Conservation (phyloP, 2,797 vertebrate genomes). For the Microctenopoma lineatum region DNA sequence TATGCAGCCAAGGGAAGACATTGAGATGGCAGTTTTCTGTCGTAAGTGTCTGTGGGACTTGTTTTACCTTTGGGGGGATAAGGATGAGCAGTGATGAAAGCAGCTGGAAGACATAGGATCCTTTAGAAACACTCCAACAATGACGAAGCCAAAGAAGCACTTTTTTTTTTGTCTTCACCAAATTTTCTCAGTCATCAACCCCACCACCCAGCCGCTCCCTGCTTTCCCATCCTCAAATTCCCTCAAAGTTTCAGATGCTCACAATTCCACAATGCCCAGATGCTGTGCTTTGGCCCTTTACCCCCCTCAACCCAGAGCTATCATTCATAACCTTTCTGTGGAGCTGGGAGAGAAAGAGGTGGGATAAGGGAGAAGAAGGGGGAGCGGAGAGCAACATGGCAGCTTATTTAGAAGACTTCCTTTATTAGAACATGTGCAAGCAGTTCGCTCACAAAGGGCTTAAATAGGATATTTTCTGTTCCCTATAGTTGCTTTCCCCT, state of each 20-base stretch:
- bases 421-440: conserved; percentile 96
- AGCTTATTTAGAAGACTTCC: conserved; percentile 91
- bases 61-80: conserved; percentile 49
- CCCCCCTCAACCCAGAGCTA: conserved; percentile 81
- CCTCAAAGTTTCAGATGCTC: conserved; percentile 82
- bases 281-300: conserved; percentile 84
- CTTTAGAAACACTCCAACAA: conserved; percentile 75
- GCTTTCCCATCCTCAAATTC: conserved; percentile 81
- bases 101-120: conserved; percentile 59
- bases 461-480: conserved; percentile 99
- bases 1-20: neutral
- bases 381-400: conserved; percentile 85
- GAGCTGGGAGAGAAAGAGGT: conserved; percentile 80
- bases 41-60: conserved; percentile 2
- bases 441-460: conserved; percentile 94
- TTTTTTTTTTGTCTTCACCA: conserved; percentile 69
- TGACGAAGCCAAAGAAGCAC: conserved; percentile 71
- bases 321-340: conserved; percentile 87
- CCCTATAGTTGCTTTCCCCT: conserved; percentile 96
- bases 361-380: conserved; percentile 75
- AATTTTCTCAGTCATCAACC: conserved; percentile 66
- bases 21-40: conserved; percentile 14
- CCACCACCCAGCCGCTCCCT: conserved; percentile 59
- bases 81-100: conserved; percentile 67
- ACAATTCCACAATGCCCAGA: conserved; percentile 84